A percentile compares a stretch with the other conserved stretches of the same genome.
phyloP scores from a whole-genome alignment of 2,888 invertebrate species.

The Caenorhabditis wallacei region DNA sequence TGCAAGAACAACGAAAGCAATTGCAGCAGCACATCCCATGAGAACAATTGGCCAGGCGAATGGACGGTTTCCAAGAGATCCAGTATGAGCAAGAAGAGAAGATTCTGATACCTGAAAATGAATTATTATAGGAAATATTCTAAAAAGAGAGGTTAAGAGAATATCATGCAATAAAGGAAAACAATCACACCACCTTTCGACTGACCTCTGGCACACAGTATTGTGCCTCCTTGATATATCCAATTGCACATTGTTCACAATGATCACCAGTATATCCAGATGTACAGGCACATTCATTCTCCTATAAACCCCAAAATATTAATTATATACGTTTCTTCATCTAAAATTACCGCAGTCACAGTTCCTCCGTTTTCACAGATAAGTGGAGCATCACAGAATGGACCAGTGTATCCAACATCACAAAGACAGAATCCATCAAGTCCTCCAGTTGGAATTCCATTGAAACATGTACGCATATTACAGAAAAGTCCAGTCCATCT shows the following conservation, averaged over 20 bases:
- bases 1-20: constrained; percentile 63
- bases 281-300: constrained; percentile 73
- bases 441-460: constrained; percentile 73
- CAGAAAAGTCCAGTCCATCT: constrained; percentile 73
- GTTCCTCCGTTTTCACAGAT: constrained; percentile 72
- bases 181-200: constrained; percentile 57
- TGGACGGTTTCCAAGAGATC: constrained; percentile 64
- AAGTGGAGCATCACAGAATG: constrained; percentile 73
- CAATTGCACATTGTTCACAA: constrained; percentile 70
- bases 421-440: constrained; percentile 74
- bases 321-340: constrained; percentile 3
- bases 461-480: constrained; percentile 73
- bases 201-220: constrained; percentile 72
- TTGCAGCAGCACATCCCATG: constrained; percentile 68
- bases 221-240: constrained; percentile 64
- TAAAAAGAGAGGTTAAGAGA: not conserved
- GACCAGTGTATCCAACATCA: constrained; percentile 73
- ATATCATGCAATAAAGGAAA: constrained; percentile 31
- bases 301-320: constrained; percentile 38
- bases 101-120: constrained; percentile 66
- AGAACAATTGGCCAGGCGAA: constrained; percentile 71
- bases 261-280: constrained; percentile 70
- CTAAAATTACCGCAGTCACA: constrained; percentile 61
- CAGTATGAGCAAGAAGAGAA: constrained; percentile 69
- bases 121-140: not conserved